These are phyloP conservation scores for Copidosoma aretas DNA, from an alignment of 2,888 invertebrate species.

Conservation along the genomic window DNA sequence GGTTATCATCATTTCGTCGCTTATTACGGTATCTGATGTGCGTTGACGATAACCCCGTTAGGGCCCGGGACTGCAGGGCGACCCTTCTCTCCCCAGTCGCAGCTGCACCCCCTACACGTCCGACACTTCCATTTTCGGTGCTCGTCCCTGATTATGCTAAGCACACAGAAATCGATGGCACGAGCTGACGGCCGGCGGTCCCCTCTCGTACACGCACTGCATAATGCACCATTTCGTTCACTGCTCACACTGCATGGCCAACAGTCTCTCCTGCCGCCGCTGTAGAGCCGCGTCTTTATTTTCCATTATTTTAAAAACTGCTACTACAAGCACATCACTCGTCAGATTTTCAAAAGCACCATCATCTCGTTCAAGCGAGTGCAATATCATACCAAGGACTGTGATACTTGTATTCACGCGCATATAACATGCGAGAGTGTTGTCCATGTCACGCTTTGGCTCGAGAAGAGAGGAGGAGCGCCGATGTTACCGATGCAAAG, in stretches of 20 bases:
- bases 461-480: constrained; percentile 16
- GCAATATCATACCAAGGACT: too few species aligned
- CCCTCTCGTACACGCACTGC: too few species aligned
- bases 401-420: constrained; percentile 14
- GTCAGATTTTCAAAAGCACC: too few species aligned
- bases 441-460: constrained; percentile 22
- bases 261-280: not conserved
- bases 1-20: constrained; percentile 41
- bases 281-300: too few species aligned
- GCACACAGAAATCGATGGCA: constrained; percentile 58
- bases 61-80: constrained; percentile 17
- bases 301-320: too few species aligned
- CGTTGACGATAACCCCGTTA: constrained; percentile 39
- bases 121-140: constrained; percentile 48
- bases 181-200: constrained; percentile 42
- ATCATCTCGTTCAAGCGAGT: too few species aligned
- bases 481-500: constrained; percentile 40
- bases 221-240: too few species aligned
- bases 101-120: constrained; percentile 10
- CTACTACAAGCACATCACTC: not conserved
- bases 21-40: constrained; percentile 39
- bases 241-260: too few species aligned
- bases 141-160: constrained; percentile 59
- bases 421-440: constrained; percentile 36
- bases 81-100: constrained; percentile 28